These are phyloP conservation scores for Oxyruncus cristatus DNA, from an alignment of 2,113 vertebrate genomes.

Conservation along the genomic window DNA sequence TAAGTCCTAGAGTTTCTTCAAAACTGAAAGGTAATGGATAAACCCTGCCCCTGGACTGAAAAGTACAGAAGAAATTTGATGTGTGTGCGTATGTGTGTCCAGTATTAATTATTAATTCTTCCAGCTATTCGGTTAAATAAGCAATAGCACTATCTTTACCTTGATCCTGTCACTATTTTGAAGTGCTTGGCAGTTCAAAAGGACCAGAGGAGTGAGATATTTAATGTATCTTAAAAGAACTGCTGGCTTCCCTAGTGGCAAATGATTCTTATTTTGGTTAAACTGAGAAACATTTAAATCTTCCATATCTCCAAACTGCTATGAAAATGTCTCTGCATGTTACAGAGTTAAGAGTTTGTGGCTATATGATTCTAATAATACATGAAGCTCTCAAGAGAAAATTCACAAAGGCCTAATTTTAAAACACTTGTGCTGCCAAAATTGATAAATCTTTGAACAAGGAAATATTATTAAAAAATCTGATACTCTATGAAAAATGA, in stretches of 20 bases:
- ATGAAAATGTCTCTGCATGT: background rate
- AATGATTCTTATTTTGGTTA: background rate
- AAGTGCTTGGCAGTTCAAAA: background rate
- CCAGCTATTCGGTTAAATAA: background rate
- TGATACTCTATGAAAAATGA: background rate
- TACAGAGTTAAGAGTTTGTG: background rate
- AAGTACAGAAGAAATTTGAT: background rate
- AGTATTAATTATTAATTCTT: background rate
- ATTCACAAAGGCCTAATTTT: background rate
- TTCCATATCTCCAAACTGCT: background rate
- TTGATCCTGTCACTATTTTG: background rate
- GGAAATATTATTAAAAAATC: background rate
- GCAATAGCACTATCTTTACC: background rate
- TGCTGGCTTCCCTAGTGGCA: background rate
- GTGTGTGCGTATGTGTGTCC: background rate
- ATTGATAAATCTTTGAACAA: background rate
- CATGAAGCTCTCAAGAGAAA: background rate
- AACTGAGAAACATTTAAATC: background rate
- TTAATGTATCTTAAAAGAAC: background rate
- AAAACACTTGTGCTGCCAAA: background rate
- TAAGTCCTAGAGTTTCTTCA: background rate
- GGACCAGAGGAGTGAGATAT: background rate
- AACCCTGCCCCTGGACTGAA: background rate
- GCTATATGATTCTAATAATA: background rate
- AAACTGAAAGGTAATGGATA: background rate